These are phyloP conservation scores for Diglossa cyanea DNA, from an alignment of 2,797 vertebrate genomes.

Conservation along the genomic window DNA sequence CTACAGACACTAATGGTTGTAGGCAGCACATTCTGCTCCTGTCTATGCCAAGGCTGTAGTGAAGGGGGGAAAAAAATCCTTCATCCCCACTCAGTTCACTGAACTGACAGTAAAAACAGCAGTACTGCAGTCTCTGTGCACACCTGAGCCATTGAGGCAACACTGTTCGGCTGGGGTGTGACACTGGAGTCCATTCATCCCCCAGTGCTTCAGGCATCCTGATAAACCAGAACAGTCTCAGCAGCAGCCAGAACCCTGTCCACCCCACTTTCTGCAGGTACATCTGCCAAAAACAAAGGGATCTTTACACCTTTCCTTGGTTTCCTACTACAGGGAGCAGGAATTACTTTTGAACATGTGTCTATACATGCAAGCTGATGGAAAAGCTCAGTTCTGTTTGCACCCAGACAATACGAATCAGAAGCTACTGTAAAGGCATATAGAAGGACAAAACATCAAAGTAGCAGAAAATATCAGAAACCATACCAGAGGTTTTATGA, in stretches of 20 bases:
- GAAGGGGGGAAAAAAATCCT: not conserved
- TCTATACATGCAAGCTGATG: not conserved
- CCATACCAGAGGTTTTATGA: not conserved
- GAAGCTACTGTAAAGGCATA: not conserved
- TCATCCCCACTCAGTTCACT: not conserved
- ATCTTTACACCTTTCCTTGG: not conserved
- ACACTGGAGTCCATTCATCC: not conserved
- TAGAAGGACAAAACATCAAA: not conserved
- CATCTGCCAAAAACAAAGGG: not conserved
- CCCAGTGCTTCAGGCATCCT: not conserved
- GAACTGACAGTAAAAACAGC: not conserved
- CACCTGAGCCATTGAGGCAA: not conserved
- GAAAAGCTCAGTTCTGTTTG: not conserved
- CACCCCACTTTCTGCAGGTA: not conserved
- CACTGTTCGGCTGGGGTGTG: not conserved
- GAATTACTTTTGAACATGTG: not conserved
- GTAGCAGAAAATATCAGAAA: not conserved
- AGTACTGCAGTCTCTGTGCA: not conserved
- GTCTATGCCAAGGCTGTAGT: not conserved
- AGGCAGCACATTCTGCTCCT: not conserved
- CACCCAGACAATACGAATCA: not conserved
- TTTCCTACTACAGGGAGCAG: not conserved
- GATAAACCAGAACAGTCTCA: not conserved
- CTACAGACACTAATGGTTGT: not conserved
- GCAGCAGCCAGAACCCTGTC: not conserved